These are phyloP conservation scores for Varecia variegata DNA, from an alignment of 2,797 vertebrate genomes.

Conservation along the genomic window DNA sequence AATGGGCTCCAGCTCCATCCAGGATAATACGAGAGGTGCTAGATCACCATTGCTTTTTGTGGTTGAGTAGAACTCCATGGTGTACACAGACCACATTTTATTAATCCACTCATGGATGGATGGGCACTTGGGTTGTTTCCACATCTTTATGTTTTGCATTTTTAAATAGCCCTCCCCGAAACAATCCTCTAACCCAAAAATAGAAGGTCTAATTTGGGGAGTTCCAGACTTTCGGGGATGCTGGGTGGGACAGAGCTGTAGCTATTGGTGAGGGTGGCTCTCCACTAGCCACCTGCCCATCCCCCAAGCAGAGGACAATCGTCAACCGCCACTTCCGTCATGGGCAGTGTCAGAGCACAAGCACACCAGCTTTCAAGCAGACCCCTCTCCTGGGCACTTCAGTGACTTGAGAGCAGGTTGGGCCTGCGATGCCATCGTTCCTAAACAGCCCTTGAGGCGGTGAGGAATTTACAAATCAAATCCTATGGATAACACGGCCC, in stretches of 20 bases:
- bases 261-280: rapidly evolving
- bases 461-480: neutral
- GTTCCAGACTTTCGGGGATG: rapidly evolving
- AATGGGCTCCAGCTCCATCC: no score
- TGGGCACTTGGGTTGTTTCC: no score
- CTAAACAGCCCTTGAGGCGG: neutral
- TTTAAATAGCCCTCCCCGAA: neutral
- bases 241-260: rapidly evolving
- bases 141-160: neutral
- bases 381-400: neutral
- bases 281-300: neutral
- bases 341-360: rapidly evolving
- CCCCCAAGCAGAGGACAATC: rapidly evolving
- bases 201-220: neutral
- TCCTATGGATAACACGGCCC: rapidly evolving
- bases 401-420: rapidly evolving
- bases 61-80: no score
- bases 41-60: no score
- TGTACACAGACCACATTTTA: no score
- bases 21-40: no score
- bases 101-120: no score
- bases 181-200: neutral
- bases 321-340: rapidly evolving
- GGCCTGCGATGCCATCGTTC: no score
- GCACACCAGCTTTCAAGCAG: rapidly evolving